phyloP scores from a whole-genome alignment of 2,888 invertebrate species.

The Drosophila trichaetosa region DNA sequence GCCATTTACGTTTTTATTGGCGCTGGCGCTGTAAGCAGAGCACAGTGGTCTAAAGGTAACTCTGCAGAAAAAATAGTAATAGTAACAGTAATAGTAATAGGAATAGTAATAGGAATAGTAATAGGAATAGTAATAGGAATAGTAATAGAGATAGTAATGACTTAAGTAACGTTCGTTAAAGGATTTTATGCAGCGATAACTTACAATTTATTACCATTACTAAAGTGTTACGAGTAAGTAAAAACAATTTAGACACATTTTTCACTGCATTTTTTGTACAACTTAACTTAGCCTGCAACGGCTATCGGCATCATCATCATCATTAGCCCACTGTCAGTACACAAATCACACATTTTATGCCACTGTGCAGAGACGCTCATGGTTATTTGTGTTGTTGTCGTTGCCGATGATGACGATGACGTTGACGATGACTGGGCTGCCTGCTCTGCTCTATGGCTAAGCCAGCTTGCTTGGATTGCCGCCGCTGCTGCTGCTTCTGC shows the following conservation, averaged over 20 bases:
- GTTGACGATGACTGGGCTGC: constrained; percentile 58
- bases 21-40: constrained; percentile 65
- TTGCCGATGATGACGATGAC: constrained; percentile 54
- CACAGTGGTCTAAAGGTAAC: constrained; percentile 47
- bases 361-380: constrained; percentile 49
- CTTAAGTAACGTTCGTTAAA: neutral
- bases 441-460: constrained; percentile 57
- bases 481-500: constrained; percentile 18
- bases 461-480: constrained; percentile 34
- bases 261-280: neutral
- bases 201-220: neutral
- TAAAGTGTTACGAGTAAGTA: neutral
- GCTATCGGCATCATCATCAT: neutral
- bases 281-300: neutral
- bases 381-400: constrained; percentile 54
- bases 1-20: constrained; percentile 76
- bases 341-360: constrained; percentile 6
- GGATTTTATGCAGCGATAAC: neutral
- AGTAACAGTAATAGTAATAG: too few relatives aligned
- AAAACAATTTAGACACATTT: neutral
- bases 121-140: neutral
- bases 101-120: neutral
- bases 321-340: neutral
- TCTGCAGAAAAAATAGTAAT: neutral
- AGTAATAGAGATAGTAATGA: neutral